phyloP scores from a whole-genome alignment of 2,888 invertebrate species.

The Lottia scabra region DNA sequence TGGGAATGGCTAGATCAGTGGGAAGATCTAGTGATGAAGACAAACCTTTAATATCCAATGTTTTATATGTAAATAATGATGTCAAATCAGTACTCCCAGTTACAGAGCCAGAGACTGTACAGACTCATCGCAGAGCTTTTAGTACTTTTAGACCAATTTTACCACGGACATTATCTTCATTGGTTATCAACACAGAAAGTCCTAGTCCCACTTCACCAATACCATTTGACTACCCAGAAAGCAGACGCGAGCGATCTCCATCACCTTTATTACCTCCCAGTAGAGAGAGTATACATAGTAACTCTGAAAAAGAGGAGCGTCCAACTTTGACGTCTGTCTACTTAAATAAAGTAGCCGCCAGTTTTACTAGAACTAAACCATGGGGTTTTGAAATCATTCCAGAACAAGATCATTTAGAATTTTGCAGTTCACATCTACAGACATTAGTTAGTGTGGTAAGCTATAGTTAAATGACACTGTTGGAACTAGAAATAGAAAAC shows the following conservation, averaged over 20 bases:
- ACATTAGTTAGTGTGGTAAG: slow-evolving; percentile 65
- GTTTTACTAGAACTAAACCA: slow-evolving; percentile 74
- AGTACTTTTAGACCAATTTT: slow-evolving; percentile 82
- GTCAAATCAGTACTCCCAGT: neutral
- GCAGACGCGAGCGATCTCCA: slow-evolving; percentile 25
- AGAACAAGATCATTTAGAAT: slow-evolving; percentile 59
- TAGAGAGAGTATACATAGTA: slow-evolving; percentile 12
- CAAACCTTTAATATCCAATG: slow-evolving; percentile 78
- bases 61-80: slow-evolving; percentile 63
- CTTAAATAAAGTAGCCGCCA: slow-evolving; percentile 92
- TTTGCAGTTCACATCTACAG: slow-evolving; percentile 63
- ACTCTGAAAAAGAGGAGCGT: slow-evolving; percentile 29
- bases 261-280: slow-evolving; percentile 22
- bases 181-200: slow-evolving; percentile 47
- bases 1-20: slow-evolving; percentile 91
- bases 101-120: slow-evolving; percentile 4
- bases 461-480: slow-evolving; percentile 24
- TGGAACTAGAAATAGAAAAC: too few relatives aligned
- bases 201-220: slow-evolving; percentile 33
- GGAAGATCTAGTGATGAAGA: slow-evolving; percentile 86
- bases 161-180: slow-evolving; percentile 84
- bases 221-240: slow-evolving; percentile 8
- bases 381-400: slow-evolving; percentile 64
- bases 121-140: slow-evolving; percentile 54
- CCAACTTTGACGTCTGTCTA: slow-evolving; percentile 85